These are phyloP conservation scores for Smutsia gigantea DNA, from an alignment of 2,797 vertebrate genomes.

Conservation along the genomic window DNA sequence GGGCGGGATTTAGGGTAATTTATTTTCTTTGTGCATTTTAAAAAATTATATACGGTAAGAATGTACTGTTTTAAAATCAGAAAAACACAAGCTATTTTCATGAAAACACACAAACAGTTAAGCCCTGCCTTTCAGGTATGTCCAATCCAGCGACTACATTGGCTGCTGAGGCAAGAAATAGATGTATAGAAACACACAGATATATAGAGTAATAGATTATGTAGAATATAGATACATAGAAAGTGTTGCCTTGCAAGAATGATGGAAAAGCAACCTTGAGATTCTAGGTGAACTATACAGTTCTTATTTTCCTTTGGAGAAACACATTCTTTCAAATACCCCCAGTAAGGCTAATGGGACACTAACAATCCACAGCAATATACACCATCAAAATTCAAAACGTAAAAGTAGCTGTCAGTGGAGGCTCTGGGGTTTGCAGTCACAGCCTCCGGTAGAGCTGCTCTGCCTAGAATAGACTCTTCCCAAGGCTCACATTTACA, in stretches of 20 bases:
- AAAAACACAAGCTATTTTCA: neutral
- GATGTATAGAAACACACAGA: accelerated
- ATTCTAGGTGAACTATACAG: neutral
- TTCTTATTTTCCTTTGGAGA: neutral
- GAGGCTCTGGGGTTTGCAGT: neutral
- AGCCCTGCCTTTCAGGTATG: neutral
- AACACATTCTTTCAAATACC: neutral
- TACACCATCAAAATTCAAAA: neutral
- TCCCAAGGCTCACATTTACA: constrained; percentile 59
- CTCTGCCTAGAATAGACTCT: constrained; percentile 40
- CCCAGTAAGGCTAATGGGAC: neutral
- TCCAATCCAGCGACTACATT: neutral
- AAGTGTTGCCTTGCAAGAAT: neutral
- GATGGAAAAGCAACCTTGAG: neutral
- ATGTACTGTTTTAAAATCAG: constrained; percentile 14
- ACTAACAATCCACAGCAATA: no score
- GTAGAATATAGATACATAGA: accelerated
- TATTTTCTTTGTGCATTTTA: neutral
- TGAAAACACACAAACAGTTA: neutral
- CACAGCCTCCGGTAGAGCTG: neutral
- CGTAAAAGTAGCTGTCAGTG: neutral
- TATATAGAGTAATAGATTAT: no score
- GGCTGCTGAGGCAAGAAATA: neutral
- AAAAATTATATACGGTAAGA: neutral
- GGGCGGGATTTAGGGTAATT: neutral